These are phyloP conservation scores for Perithous albicinctus DNA, from an alignment of 2,888 invertebrate genomes.

Conservation along the genomic window DNA sequence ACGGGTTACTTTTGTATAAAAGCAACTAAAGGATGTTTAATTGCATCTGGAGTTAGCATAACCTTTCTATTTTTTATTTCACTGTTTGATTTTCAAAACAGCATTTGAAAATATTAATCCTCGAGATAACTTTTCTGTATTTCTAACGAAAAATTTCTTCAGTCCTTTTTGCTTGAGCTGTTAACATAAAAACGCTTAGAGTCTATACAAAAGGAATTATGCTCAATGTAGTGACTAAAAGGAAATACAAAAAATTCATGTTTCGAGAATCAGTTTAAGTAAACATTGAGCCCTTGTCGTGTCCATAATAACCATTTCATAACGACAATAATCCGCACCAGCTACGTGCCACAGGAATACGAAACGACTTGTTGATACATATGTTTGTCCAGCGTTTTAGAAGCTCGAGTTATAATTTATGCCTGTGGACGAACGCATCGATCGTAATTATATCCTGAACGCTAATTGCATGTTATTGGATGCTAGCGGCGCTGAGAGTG, in stretches of 20 bases:
- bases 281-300: neutral
- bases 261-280: conserved; percentile 7
- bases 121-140: too few species aligned
- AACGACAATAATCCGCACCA: conserved; percentile 2
- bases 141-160: neutral
- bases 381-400: conserved; percentile 57
- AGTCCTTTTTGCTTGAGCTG: neutral
- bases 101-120: too few species aligned
- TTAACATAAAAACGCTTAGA: neutral
- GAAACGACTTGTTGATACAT: conserved; percentile 38
- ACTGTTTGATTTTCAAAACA: too few species aligned
- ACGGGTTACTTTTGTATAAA: too few species aligned
- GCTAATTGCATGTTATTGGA: conserved; percentile 80
- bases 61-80: too few species aligned
- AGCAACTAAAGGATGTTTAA: too few species aligned
- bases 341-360: neutral
- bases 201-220: neutral
- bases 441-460: conserved; percentile 77
- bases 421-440: conserved; percentile 70
- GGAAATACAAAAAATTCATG: neutral
- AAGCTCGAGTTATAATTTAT: conserved; percentile 70
- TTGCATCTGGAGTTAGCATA: too few species aligned
- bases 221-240: neutral
- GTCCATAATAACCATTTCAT: conserved; percentile 14
- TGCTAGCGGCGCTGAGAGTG: conserved; percentile 68